Evolutionary conservation across 2,113 vertebrate species (phyloP).

Genomic region (Perccottus glenii): DNA sequence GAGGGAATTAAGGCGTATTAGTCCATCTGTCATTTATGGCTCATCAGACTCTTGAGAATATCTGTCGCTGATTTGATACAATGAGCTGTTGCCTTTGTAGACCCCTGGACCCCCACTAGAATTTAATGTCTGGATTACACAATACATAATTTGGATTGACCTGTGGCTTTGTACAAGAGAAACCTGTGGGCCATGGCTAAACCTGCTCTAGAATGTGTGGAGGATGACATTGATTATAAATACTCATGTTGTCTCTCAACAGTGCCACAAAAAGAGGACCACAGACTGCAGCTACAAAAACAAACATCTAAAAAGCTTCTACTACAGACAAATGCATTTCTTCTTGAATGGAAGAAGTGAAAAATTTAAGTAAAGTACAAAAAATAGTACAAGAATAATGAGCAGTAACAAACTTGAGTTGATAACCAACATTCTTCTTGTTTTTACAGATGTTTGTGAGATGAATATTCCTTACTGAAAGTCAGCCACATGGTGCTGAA

Average conservation of each 20-base stretch:
- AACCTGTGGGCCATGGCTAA: slow-evolving; percentile 47
- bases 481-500: too few species aligned
- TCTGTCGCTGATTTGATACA: slow-evolving; percentile 49
- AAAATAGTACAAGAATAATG: too few species aligned
- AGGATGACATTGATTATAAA: not conserved
- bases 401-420: too few species aligned
- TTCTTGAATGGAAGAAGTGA: too few species aligned
- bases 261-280: slow-evolving; percentile 8
- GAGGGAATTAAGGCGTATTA: slow-evolving; percentile 66
- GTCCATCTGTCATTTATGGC: slow-evolving; percentile 64
- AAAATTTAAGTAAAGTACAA: too few species aligned
- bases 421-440: too few species aligned
- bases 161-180: slow-evolving; percentile 39
- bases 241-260: slow-evolving; percentile 2
- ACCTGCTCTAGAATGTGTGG: slow-evolving; percentile 35
- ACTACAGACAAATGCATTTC: too few species aligned
- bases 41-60: slow-evolving; percentile 52
- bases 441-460: too few species aligned
- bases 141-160: slow-evolving; percentile 57
- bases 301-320: too few species aligned
- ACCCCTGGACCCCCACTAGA: slow-evolving; percentile 28
- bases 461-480: too few species aligned
- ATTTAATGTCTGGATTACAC: slow-evolving; percentile 41
- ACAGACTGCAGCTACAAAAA: too few species aligned
- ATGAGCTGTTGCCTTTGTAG: slow-evolving; percentile 63